Percentiles rank a stretch among this genome's conserved stretches.
phyloP scores from a whole-genome alignment of 30 jellyfish, hydroid and myxozoan genomes.

The Aurelia sp. region DNA sequence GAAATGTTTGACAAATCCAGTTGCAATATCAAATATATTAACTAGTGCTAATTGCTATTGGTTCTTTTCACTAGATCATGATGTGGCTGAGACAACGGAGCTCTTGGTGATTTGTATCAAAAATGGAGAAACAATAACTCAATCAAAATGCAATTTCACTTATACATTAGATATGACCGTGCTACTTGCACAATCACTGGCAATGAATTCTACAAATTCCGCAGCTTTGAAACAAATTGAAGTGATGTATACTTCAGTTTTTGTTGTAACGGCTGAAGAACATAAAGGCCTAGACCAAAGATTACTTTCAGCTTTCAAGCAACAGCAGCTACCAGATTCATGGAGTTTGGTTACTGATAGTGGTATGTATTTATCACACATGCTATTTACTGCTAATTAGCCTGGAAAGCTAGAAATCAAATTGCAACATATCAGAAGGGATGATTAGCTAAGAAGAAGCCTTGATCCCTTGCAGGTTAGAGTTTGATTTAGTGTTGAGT shows the following conservation, averaged over 20 bases:
- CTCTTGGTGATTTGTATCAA: slow-evolving; percentile 57
- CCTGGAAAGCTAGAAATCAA: too few relatives aligned
- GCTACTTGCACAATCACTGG: slow-evolving; percentile 88
- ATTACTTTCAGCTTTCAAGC: slow-evolving; percentile 60
- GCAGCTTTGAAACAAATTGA: slow-evolving; percentile 77
- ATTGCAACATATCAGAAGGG: too few relatives aligned
- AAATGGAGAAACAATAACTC: slow-evolving; percentile 9
- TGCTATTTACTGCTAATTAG: too few relatives aligned
- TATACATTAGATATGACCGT: slow-evolving; percentile 79
- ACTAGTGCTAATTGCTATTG: neutral
- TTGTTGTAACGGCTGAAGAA: slow-evolving; percentile 40
- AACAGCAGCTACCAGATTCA: slow-evolving; percentile 31
- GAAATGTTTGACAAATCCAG: too few relatives aligned
- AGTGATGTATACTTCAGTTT: slow-evolving; percentile 38
- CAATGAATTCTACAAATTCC: slow-evolving; percentile 68
- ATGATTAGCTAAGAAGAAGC: too few relatives aligned
- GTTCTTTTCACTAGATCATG: slow-evolving; percentile 72
- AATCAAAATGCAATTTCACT: slow-evolving; percentile 51
- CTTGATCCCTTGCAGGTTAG: too few relatives aligned
- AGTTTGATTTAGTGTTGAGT: too few relatives aligned
- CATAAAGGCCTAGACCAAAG: slow-evolving; percentile 51
- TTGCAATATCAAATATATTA: too few relatives aligned
- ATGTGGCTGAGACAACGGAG: slow-evolving; percentile 78
- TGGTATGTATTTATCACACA: slow-evolving; percentile 34
- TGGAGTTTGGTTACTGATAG: slow-evolving; percentile 47